Evolutionary conservation across 2,113 vertebrate species (phyloP).

Genomic region (Trichomycterus rosablanca): DNA sequence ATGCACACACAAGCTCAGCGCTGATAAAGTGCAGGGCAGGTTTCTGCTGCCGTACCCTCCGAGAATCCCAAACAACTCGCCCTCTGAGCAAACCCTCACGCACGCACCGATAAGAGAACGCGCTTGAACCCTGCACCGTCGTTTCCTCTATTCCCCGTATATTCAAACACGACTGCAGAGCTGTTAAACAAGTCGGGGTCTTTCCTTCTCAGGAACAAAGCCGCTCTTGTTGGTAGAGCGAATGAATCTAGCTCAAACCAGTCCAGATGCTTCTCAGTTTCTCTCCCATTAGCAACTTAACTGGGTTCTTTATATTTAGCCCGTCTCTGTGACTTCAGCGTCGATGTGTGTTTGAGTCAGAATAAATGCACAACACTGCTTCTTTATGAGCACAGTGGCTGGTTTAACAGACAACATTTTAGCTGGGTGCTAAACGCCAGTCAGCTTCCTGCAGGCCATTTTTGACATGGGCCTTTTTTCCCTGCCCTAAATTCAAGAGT

Average conservation of each 20-base stretch:
- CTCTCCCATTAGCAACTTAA: not conserved
- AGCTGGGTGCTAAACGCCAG: too few species aligned
- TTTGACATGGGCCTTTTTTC: too few species aligned
- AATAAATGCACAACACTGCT: too few species aligned
- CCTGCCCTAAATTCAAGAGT: too few species aligned
- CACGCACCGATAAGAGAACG: not conserved
- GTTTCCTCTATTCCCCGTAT: not conserved
- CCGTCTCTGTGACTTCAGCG: too few species aligned
- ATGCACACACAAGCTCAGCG: slow-evolving; percentile 9
- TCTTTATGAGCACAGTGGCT: too few species aligned
- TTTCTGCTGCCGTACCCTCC: not conserved
- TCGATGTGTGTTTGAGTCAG: too few species aligned
- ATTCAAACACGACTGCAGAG: not conserved
- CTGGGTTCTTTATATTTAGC: not conserved
- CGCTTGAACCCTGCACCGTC: not conserved
- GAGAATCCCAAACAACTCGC: not conserved
- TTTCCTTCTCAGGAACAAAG: not conserved
- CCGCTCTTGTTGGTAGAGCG: not conserved
- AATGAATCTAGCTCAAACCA: not conserved
- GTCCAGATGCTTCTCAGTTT: not conserved
- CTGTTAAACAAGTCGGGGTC: not conserved
- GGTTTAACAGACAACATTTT: too few species aligned
- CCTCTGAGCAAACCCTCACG: not conserved
- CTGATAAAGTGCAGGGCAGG: slow-evolving; percentile 40
- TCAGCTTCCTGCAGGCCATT: too few species aligned